phyloP scores from a whole-genome alignment of 92 coral and sea anemone species.

The Montipora capitata region DNA sequence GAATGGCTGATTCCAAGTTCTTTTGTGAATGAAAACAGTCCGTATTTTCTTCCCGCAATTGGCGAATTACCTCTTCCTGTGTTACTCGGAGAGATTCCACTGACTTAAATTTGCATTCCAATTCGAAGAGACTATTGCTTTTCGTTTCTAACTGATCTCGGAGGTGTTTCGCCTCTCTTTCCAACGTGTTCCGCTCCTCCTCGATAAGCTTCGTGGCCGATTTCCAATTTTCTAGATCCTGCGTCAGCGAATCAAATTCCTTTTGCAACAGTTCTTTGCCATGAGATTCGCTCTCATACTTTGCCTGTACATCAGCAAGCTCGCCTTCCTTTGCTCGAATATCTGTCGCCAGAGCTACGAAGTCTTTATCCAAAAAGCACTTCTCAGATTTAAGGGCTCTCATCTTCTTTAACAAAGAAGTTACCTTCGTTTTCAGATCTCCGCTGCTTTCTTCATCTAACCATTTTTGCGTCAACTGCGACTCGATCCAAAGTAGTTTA shows the following conservation, averaged over 20 bases:
- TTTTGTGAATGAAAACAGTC: constrained; percentile 27
- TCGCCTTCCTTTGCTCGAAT: constrained; percentile 15
- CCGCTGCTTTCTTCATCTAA: constrained; percentile 1
- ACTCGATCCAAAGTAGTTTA: constrained; percentile 3
- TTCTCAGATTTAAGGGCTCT: constrained; percentile 19
- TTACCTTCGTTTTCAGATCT: constrained; percentile 8
- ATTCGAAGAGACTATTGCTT: constrained; percentile 20
- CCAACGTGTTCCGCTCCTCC: constrained; percentile 57
- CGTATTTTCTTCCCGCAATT: constrained; percentile 33
- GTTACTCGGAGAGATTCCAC: constrained; percentile 26
- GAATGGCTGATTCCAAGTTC: constrained; percentile 30
- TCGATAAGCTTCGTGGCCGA: constrained; percentile 59
- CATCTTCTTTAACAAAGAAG: constrained; percentile 23
- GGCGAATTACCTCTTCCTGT: constrained; percentile 21
- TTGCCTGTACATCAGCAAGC: constrained; percentile 16
- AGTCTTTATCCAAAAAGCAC: constrained; percentile 21
- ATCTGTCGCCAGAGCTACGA: constrained; percentile 4
- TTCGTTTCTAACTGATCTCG: constrained; percentile 52
- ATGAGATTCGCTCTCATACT: constrained; percentile 22
- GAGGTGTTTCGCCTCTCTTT: constrained; percentile 41
- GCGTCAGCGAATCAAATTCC: constrained; percentile 18
- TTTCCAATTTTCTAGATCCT: constrained; percentile 48
- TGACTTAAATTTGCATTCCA: constrained; percentile 32
- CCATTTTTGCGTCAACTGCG: constrained; percentile 16
- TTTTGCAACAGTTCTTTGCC: constrained; percentile 23